Evolutionary conservation across 2,888 invertebrate genomes (phyloP), one percentile per base, ranked within the genome.

Genomic region (Scrobipalpa atriplicella): DNA sequence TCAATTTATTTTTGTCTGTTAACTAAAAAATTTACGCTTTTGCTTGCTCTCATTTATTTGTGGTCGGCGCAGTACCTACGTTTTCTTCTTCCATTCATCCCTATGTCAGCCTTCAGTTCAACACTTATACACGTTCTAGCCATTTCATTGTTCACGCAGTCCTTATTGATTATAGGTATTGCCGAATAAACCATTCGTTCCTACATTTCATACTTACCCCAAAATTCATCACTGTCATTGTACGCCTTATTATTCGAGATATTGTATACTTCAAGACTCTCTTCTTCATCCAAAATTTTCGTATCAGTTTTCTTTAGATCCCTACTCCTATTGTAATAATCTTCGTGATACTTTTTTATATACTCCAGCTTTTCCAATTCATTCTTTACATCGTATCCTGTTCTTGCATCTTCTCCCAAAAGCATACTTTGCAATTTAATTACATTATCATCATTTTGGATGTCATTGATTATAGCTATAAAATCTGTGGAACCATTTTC

Each of bases 401-500:
- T 39, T 39, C n/a, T 61, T 16, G 8, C 9, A 18, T n/a, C 38
- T 7, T 61, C n/a, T 8, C 39, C 39, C 11, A 18, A 3, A 8
- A 61, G 38, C 7, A 61, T 10, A 39, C n/a, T 39, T 61, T 61
- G 61, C 7, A 61, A 8, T 38, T 38, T 39, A 11, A 36, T 0
- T 3, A 62, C 16, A 38, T 62, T 43, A 13, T 65, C 36, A 43
- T 60, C 58, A 43, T 58, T 36, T 29, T 47, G n/a, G 9, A 60
- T 47, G n/a, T 58, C 60, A 41, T 65, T 65, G 39, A 56, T 18
- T 43, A 65, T n/a, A 36, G 29, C 65, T 6, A 58, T 65, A 29
- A 43, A 58, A 56, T 66, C 21, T 38, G 51, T 60, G 39, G 72
- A 71, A 67, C 73, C 69, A 65, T 77, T 82, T 41, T 73, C 77